These are phyloP conservation scores for Etheostoma perlongum DNA, from an alignment of 2,797 vertebrate species.

Conservation along the genomic window DNA sequence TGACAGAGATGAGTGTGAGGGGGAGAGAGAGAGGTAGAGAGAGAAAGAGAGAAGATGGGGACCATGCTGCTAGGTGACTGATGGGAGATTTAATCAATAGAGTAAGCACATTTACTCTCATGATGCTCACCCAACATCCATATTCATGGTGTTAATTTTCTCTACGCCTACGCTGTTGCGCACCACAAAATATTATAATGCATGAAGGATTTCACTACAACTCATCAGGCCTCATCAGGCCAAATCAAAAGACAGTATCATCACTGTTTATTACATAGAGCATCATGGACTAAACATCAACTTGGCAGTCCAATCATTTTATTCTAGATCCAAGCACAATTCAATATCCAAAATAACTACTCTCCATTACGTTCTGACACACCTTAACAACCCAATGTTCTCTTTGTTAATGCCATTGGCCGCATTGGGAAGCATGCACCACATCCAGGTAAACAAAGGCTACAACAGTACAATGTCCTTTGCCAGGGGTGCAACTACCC, in stretches of 20 bases:
- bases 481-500: too few species aligned
- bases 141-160: constrained; percentile 82
- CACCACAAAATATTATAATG: constrained; percentile 72
- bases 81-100: constrained; percentile 84
- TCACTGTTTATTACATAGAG: constrained; percentile 71
- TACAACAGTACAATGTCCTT: not conserved
- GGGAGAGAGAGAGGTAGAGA: constrained; percentile 10
- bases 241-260: constrained; percentile 59
- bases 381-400: constrained; percentile 27
- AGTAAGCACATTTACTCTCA: constrained; percentile 84
- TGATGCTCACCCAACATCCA: constrained; percentile 79
- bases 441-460: constrained; percentile 17
- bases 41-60: constrained; percentile 43
- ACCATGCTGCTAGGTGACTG: constrained; percentile 72
- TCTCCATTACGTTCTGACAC: constrained; percentile 36
- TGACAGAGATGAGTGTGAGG: constrained; percentile 81
- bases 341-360: constrained; percentile 45
- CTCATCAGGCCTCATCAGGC: constrained; percentile 75
- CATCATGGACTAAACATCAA: constrained; percentile 62
- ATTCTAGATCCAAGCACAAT: constrained; percentile 54
- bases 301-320: constrained; percentile 41
- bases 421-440: constrained; percentile 4
- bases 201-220: constrained; percentile 76
- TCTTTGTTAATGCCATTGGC: constrained; percentile 14
- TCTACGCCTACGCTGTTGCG: constrained; percentile 70